A percentile compares a stretch with the other conserved stretches of the same genome.
Evolutionary conservation across 2,888 invertebrate genomes (phyloP).

Genomic region (Drosophila trichaetosa): DNA sequence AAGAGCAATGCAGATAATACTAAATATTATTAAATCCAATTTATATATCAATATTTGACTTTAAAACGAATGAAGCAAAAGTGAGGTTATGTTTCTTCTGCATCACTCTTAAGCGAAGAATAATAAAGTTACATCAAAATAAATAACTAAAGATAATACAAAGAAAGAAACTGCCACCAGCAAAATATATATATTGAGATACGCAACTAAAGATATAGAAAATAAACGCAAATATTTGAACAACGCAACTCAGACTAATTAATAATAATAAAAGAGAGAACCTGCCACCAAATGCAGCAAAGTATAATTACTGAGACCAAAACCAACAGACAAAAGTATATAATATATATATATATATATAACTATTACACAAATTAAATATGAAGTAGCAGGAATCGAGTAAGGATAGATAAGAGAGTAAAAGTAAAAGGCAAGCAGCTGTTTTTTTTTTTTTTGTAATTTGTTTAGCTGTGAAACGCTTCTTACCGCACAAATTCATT

Average conservation of each 20-base stretch:
- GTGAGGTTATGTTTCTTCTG: background rate
- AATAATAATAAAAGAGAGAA: constrained; percentile 5
- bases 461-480: constrained; percentile 78
- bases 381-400: constrained; percentile 41
- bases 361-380: constrained; percentile 39
- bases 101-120: constrained; percentile 11
- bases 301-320: constrained; percentile 21
- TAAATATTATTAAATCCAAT: background rate
- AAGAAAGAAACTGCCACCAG: constrained; percentile 5
- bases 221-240: no score
- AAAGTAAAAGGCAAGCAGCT: constrained; percentile 65
- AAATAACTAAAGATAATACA: background rate
- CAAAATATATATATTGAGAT: background rate
- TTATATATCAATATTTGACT: background rate
- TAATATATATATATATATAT: background rate
- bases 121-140: background rate
- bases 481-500: constrained; percentile 98
- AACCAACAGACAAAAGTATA: constrained; percentile 18
- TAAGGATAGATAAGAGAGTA: constrained; percentile 43
- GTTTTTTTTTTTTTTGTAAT: constrained; percentile 21
- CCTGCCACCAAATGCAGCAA: constrained; percentile 14
- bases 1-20: constrained; percentile 21
- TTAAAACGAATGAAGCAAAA: background rate
- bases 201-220: no score
- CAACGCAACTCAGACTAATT: constrained; percentile 9